Conservation (phyloP, 2,888 invertebrate genomes). For the Stramonita haemastoma region DNA sequence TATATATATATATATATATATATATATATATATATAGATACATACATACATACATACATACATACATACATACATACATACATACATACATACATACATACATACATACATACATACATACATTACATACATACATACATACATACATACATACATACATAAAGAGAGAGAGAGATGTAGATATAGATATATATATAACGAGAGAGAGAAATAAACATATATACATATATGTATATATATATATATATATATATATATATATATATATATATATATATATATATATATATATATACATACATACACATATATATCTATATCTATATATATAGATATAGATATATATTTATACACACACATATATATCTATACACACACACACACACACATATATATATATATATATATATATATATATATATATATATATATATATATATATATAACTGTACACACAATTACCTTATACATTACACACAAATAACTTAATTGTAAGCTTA, state of each 20-base stretch:
- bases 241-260: background rate
- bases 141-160: too few species aligned
- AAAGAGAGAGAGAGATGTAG: too few species aligned
- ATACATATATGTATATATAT: background rate
- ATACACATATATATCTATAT: background rate
- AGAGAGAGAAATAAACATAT: too few species aligned
- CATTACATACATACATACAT: too few species aligned
- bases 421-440: background rate
- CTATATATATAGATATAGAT: background rate
- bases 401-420: background rate
- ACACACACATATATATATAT: background rate
- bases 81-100: background rate
- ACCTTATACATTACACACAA: too few species aligned
- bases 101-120: constrained; percentile 4
- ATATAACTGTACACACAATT: background rate
- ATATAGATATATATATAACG: too few species aligned
- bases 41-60: background rate
- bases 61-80: background rate
- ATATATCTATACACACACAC: background rate
- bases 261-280: background rate
- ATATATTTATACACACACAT: too few species aligned
- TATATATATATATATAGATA: background rate
- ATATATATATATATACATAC: background rate
- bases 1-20: too few species aligned
- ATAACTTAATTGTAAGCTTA: too few species aligned